These are phyloP conservation scores for Huso huso DNA, from an alignment of 2,797 vertebrate species.

Conservation along the genomic window DNA sequence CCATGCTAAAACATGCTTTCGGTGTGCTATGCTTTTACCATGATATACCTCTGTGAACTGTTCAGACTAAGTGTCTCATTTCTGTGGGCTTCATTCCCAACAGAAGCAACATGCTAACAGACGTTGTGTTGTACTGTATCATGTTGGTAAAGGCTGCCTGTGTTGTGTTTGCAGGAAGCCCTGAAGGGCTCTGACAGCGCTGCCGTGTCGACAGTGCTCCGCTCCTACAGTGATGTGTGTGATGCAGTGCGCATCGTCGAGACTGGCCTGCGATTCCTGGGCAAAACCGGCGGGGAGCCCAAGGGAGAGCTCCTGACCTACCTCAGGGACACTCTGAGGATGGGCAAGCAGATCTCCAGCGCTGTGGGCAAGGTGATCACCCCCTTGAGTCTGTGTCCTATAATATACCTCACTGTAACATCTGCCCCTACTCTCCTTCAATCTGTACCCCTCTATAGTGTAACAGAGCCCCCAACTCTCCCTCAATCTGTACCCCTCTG, in stretches of 20 bases:
- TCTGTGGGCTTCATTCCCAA: neutral
- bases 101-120: conserved; percentile 10
- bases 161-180: conserved; percentile 33
- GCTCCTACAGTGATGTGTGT: conserved; percentile 52
- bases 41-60: neutral
- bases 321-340: conserved; percentile 45
- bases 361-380: conserved; percentile 46
- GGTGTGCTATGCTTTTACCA: neutral
- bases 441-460: neutral
- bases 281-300: conserved; percentile 44
- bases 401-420: neutral
- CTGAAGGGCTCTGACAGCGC: conserved; percentile 44
- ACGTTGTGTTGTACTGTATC: neutral
- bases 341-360: conserved; percentile 47
- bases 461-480: neutral
- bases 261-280: conserved; percentile 54
- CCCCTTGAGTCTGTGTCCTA: neutral
- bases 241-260: conserved; percentile 46
- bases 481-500: no score
- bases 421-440: neutral
- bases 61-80: neutral
- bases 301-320: conserved; percentile 35
- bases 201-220: conserved; percentile 39
- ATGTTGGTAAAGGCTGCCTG: neutral
- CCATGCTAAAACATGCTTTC: no score